Conservation (phyloP, 2,113 vertebrate genomes). For the Guaruba guarouba region DNA sequence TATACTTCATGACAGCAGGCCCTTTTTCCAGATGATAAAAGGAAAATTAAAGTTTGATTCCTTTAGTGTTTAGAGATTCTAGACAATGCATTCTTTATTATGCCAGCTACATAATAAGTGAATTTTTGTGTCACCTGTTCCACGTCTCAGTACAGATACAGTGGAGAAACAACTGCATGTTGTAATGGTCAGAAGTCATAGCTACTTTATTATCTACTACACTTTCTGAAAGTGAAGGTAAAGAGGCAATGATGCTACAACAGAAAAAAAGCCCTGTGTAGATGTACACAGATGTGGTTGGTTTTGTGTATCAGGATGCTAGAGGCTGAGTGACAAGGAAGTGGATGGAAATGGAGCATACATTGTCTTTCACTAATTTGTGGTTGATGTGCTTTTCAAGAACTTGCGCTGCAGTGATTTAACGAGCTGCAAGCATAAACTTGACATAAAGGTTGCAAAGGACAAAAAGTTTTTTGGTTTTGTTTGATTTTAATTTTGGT, state of each 20-base stretch:
- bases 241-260: background rate
- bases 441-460: background rate
- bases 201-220: background rate
- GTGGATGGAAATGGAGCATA: background rate
- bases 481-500: background rate
- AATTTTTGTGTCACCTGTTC: background rate
- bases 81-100: background rate
- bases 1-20: background rate
- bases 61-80: background rate
- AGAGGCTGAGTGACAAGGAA: background rate
- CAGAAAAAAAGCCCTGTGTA: background rate
- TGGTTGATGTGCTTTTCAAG: background rate
- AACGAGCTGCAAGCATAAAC: background rate
- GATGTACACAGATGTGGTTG: background rate
- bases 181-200: background rate
- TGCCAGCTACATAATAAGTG: background rate
- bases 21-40: background rate
- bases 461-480: background rate
- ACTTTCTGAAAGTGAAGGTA: background rate
- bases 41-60: conserved; percentile 33
- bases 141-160: background rate
- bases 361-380: background rate
- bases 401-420: background rate
- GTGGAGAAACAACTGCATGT: background rate
- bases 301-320: background rate